A percentile compares a stretch with the other conserved stretches of the same genome.
phyloP scores from a whole-genome alignment of 2,888 invertebrate species.

The Exocentrus adspersus region DNA sequence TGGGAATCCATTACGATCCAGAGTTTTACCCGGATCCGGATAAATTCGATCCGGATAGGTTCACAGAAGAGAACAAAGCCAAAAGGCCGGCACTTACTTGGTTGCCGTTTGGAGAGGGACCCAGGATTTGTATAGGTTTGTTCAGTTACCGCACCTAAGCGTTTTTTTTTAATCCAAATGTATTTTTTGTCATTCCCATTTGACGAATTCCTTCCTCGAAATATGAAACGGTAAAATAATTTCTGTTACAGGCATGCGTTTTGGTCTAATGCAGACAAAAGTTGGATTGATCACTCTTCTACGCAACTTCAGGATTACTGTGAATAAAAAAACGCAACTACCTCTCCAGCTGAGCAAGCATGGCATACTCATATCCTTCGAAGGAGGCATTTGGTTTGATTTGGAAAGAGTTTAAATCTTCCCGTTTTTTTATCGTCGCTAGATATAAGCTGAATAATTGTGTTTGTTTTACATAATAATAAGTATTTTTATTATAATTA shows the following conservation, averaged over 20 bases:
- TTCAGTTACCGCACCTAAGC: neutral
- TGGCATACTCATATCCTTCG: neutral
- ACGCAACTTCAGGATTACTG: neutral
- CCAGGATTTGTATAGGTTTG: constrained; percentile 39
- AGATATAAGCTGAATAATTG: too few species aligned
- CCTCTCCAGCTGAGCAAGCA: neutral
- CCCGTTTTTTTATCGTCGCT: too few species aligned
- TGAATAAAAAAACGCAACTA: constrained; percentile 2
- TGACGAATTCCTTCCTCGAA: too few species aligned
- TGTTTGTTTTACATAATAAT: too few species aligned
- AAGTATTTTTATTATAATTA: too few species aligned
- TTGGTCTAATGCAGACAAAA: constrained; percentile 18
- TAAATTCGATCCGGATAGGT: constrained; percentile 40
- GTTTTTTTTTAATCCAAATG: too few species aligned
- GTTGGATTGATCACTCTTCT: constrained; percentile 4
- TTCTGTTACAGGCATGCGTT: constrained; percentile 11
- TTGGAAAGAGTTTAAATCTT: neutral
- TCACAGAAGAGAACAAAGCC: constrained; percentile 41
- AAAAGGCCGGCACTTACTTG: constrained; percentile 27
- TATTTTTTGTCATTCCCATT: too few species aligned
- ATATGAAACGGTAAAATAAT: too few species aligned
- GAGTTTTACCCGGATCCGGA: constrained; percentile 53
- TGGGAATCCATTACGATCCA: constrained; percentile 54
- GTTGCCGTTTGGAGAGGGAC: constrained; percentile 41
- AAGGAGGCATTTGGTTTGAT: constrained; percentile 2